Conservation (phyloP, 2,113 vertebrate genomes). For the Hymenochirus boettgeri region DNA sequence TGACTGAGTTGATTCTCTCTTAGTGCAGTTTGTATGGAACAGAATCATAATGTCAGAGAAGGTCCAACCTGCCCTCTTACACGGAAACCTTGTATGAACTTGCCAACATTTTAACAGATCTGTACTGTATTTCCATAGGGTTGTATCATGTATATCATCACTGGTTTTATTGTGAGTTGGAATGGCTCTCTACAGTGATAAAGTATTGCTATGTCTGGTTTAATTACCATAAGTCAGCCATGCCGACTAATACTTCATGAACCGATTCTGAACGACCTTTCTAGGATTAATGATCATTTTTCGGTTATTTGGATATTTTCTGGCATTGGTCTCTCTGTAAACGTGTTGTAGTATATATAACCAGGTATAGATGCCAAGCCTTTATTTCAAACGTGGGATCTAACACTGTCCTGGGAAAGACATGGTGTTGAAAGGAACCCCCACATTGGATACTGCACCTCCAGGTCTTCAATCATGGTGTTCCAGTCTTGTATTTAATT, state of each 20-base stretch:
- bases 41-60: no score
- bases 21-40: no score
- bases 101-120: constrained; percentile 48
- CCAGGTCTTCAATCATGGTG: background rate
- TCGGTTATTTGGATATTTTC: constrained; percentile 42
- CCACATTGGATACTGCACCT: background rate
- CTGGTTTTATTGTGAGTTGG: constrained; percentile 13
- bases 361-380: constrained; percentile 65
- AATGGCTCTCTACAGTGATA: constrained; percentile 41
- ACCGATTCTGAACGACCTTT: constrained; percentile 50
- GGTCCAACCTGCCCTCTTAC: no score
- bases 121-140: constrained; percentile 51
- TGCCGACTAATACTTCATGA: constrained; percentile 44
- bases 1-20: no score
- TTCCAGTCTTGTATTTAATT: constrained; percentile 9
- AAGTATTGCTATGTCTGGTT: constrained; percentile 40
- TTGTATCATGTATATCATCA: constrained; percentile 47
- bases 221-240: constrained; percentile 28
- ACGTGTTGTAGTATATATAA: constrained; percentile 65
- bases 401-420: constrained; percentile 1
- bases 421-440: constrained; percentile 11
- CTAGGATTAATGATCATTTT: constrained; percentile 60
- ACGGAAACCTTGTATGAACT: constrained; percentile 17
- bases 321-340: constrained; percentile 50
- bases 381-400: background rate